Evolutionary conservation across 2,797 vertebrate species (phyloP), one percentile per base, ranked within the genome.

Genomic region (Etheostoma perlongum): DNA sequence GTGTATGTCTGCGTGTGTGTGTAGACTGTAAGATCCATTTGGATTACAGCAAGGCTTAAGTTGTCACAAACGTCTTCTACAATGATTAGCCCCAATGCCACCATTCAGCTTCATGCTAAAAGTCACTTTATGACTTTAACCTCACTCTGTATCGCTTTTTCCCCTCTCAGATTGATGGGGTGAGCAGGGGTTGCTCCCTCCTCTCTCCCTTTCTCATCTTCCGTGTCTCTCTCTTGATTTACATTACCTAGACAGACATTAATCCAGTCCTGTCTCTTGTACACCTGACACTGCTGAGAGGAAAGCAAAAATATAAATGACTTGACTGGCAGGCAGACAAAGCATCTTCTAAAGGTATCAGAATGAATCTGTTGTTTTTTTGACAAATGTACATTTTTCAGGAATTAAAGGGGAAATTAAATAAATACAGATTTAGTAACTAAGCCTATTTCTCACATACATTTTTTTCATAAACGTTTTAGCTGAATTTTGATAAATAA

Each of bases 21-120:
- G 25, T 10, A 5, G 47, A 49, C 47, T 79, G 12, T 16, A 44
- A 77, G 10, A 70, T 83, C 40, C 33, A 14, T 47, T 73, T 59
- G 60, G 58, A 33, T 72, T 59, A 79, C 69, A 82, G 54, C 19
- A 5, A 54, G 57, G 59, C 72, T 84, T 77, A 82, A 73, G 4
- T 81, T 85, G 67, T 84, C 85, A 76, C 25, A 67, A 27, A 69
- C 2, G 4, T 83, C 70, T 58, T 81, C 57, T 63, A 25, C 65
- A 81, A 67, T 75, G 52, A 88, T 91, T 67, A 85, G 55, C 47
- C 33, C 16, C 53, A 67, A 65, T 70, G 79, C 55, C 44, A 51
- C 30, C 60, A 52, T 71, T 85, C 33, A 81, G 71, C 71, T 44
- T 15, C 46, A 48, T 40, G 4, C 67, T 79, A 69, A 70, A 72